These are phyloP conservation scores for Celastrina argiolus DNA, from an alignment of 2,888 invertebrate genomes.

Conservation along the genomic window DNA sequence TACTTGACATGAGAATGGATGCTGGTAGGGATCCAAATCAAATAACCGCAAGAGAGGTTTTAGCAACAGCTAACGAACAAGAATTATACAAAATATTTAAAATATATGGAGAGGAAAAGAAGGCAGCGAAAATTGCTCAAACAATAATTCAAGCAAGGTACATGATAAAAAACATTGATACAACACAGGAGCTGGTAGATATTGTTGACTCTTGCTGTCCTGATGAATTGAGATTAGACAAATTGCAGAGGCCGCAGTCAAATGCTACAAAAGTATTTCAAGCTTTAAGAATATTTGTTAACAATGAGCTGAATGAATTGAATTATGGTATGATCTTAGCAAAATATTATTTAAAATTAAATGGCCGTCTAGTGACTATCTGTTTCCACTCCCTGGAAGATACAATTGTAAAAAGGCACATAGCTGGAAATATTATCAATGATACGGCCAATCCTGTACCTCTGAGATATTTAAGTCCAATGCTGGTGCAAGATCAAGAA, in stretches of 20 bases:
- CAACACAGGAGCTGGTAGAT: conserved; percentile 89
- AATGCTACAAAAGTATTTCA: conserved; percentile 95
- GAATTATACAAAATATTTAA: conserved; percentile 91
- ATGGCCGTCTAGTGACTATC: conserved; percentile 88
- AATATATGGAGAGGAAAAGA: conserved; percentile 93
- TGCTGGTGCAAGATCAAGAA: conserved; percentile 76
- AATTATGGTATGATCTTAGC: conserved; percentile 91
- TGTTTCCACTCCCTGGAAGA: conserved; percentile 97
- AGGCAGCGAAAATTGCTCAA: conserved; percentile 90
- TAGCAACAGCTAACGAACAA: conserved; percentile 86
- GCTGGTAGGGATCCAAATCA: conserved; percentile 81
- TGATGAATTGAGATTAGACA: conserved; percentile 80
- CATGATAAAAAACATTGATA: conserved; percentile 84
- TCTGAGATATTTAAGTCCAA: conserved; percentile 83
- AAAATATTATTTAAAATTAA: conserved; percentile 84
- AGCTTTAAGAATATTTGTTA: conserved; percentile 95
- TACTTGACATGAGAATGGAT: conserved; percentile 98
- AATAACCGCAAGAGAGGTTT: conserved; percentile 91
- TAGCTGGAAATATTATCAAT: conserved; percentile 86
- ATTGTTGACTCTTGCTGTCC: conserved; percentile 81
- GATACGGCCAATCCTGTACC: conserved; percentile 84
- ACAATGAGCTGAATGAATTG: conserved; percentile 96
- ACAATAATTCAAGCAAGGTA: conserved; percentile 91
- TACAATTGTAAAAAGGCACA: conserved; percentile 93
- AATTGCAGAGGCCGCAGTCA: conserved; percentile 85